These are phyloP conservation scores for Phoxinus phoxinus DNA, from an alignment of 2,113 vertebrate species.

Conservation along the genomic window DNA sequence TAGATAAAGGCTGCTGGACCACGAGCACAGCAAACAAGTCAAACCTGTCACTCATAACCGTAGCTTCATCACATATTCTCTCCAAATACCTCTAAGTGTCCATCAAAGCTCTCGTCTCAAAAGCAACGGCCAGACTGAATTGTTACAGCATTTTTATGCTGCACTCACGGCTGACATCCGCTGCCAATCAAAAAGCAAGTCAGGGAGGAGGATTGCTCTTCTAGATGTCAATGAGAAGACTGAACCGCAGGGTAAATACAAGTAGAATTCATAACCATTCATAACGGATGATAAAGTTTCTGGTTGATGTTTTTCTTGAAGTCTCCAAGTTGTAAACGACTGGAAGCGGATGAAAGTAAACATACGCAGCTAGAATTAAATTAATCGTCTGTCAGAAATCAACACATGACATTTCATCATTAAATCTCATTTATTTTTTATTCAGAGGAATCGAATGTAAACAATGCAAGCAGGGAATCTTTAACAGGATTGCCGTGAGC, in stretches of 20 bases:
- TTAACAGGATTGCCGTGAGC: constrained; percentile 7
- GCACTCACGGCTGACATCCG: constrained; percentile 11
- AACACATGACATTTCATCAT: neutral
- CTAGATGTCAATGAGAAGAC: constrained; percentile 41
- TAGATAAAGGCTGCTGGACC: constrained; percentile 3
- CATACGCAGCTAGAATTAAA: neutral
- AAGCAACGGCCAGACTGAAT: constrained; percentile 16
- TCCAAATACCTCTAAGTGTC: constrained; percentile 32
- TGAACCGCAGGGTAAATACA: constrained; percentile 33
- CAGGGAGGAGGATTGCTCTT: neutral
- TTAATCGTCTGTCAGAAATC: constrained; percentile 8
- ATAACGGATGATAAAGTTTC: neutral
- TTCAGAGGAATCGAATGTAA: constrained; percentile 1
- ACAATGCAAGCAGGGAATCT: constrained; percentile 13
- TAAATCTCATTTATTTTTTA: constrained; percentile 19
- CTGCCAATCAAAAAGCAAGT: constrained; percentile 36
- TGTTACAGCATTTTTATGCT: constrained; percentile 30
- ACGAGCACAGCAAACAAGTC: constrained; percentile 5
- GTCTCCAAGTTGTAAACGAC: neutral
- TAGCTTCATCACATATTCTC: neutral
- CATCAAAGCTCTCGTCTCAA: constrained; percentile 38
- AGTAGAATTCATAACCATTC: neutral
- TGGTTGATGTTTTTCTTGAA: neutral
- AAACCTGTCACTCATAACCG: constrained; percentile 26
- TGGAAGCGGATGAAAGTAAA: neutral